Evolutionary conservation across 2,888 invertebrate species (phyloP).

Genomic region (Drosophila multiciliata): DNA sequence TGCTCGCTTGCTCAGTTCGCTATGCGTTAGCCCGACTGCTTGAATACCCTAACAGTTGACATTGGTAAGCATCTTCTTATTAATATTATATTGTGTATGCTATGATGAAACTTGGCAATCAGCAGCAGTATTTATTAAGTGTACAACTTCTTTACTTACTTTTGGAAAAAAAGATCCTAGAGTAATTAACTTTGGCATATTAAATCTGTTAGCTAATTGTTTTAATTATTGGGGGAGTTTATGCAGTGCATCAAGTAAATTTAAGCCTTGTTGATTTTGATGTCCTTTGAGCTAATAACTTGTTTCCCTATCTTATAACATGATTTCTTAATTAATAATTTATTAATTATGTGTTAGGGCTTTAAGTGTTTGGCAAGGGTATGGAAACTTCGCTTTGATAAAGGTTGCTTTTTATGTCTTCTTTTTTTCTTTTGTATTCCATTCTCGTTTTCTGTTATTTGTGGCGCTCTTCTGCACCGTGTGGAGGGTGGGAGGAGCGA

Average conservation of each 20-base stretch:
- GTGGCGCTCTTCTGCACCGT: constrained; percentile 42
- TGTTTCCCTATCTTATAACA: not conserved
- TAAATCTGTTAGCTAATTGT: not conserved
- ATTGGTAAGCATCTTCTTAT: not conserved
- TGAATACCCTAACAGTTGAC: constrained; percentile 14
- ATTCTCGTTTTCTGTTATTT: constrained; percentile 15
- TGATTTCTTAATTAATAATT: not conserved
- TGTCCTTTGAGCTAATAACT: not conserved
- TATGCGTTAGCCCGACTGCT: constrained; percentile 26
- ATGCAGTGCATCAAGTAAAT: not conserved
- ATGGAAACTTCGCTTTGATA: not conserved
- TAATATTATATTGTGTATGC: not conserved
- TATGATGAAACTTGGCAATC: not conserved
- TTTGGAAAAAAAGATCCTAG: too few relatives aligned
- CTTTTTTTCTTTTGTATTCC: not conserved
- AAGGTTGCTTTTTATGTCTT: too few relatives aligned
- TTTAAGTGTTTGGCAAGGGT: not conserved
- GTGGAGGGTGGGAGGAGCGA: constrained; percentile 31
- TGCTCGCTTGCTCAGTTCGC: constrained; percentile 39
- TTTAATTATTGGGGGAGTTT: not conserved
- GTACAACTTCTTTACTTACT: not conserved
- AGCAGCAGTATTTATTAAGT: not conserved
- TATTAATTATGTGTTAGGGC: not conserved
- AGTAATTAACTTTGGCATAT: not conserved
- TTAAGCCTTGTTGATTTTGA: not conserved